phyloP scores from a whole-genome alignment of 1,140 invertebrate genomes.

The Archegozetes longisetosus region DNA sequence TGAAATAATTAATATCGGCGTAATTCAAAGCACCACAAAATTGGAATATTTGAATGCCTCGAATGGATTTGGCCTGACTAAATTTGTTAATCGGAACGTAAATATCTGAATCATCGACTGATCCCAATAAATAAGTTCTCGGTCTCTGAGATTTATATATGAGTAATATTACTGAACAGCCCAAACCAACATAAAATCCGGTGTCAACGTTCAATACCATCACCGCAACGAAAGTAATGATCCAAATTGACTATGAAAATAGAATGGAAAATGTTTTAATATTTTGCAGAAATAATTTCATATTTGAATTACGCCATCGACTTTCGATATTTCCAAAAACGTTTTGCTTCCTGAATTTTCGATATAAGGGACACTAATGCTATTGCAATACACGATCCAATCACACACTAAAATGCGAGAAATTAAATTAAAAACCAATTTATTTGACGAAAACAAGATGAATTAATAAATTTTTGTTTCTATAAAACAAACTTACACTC shows the following conservation, averaged over 20 bases:
- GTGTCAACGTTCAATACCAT: conserved; percentile 69
- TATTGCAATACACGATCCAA: conserved; percentile 76
- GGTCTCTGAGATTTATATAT: conserved; percentile 26
- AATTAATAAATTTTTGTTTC: not conserved
- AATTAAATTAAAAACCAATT: not conserved
- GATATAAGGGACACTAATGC: conserved; percentile 75
- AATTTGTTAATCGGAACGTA: conserved; percentile 18
- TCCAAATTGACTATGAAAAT: conserved; percentile 45
- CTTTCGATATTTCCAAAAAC: conserved; percentile 56
- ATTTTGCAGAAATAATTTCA: too few relatives aligned
- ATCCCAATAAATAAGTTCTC: conserved; percentile 18
- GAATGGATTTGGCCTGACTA: conserved; percentile 24
- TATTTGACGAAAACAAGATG: not conserved
- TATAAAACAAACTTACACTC: conserved; percentile 36
- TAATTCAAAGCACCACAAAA: conserved; percentile 34
- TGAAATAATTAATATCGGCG: conserved; percentile 33
- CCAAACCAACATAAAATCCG: conserved; percentile 51
- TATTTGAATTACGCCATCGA: conserved; percentile 46
- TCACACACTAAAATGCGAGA: conserved; percentile 41
- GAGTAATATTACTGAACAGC: conserved; percentile 26
- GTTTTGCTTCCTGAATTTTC: conserved; percentile 53
- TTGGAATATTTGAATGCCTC: conserved; percentile 31
- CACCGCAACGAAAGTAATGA: conserved; percentile 58
- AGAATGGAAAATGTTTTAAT: too few relatives aligned
- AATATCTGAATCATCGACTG: conserved; percentile 16